Evolutionary conservation across 2,888 invertebrate genomes (phyloP).

Genomic region (Drosophila neoperkinsi): DNA sequence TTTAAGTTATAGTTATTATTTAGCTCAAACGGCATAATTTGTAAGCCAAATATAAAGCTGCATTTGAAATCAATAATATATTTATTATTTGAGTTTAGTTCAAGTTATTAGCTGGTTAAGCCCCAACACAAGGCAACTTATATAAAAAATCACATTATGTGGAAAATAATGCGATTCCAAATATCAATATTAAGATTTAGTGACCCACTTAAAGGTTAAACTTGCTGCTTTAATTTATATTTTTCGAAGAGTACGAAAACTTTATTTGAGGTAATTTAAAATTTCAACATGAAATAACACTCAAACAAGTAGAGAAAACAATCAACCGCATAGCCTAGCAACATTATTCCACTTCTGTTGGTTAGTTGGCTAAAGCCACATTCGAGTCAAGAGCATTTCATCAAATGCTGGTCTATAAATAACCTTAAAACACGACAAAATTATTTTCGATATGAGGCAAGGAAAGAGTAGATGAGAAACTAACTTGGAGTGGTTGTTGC

Average conservation of each 20-base stretch:
- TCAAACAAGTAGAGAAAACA: not conserved
- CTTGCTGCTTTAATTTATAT: not conserved
- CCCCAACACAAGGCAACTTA: not conserved
- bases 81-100: not conserved
- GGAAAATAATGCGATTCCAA: not conserved
- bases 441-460: not conserved
- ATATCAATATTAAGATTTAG: not conserved
- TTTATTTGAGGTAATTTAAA: not conserved
- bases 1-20: not conserved
- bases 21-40: not conserved
- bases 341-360: not conserved
- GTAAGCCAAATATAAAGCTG: not conserved
- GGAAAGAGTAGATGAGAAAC: slow-evolving; percentile 12
- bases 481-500: slow-evolving; percentile 1
- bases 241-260: not conserved
- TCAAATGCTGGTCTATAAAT: slow-evolving; percentile 2
- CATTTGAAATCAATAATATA: not conserved
- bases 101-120: not conserved
- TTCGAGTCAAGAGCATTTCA: not conserved
- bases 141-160: not conserved
- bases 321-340: not conserved
- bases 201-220: not conserved
- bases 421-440: slow-evolving; percentile 1
- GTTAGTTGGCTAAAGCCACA: not conserved
- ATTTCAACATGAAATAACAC: not conserved